Percentiles rank a stretch among this genome's conserved stretches.
These are phyloP conservation scores for Syngnathus scovelli DNA, from an alignment of 2,113 vertebrate species.

Conservation along the genomic window DNA sequence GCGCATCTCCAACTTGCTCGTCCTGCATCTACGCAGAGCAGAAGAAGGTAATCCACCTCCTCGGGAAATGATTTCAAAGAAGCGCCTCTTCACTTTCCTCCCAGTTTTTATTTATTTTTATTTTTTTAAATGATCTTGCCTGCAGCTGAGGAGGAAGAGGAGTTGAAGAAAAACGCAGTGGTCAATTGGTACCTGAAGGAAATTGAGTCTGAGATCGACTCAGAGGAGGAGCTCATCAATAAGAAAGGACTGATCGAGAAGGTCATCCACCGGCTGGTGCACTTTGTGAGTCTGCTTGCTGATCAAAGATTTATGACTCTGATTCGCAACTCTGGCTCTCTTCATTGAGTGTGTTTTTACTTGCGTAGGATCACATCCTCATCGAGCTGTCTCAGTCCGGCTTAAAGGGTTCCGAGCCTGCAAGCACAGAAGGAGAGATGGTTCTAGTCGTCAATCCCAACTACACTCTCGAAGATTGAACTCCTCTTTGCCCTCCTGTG, in stretches of 20 bases:
- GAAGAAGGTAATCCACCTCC: conserved; percentile 78
- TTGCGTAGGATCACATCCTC: conserved; percentile 90
- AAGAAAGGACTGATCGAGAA: conserved; percentile 92
- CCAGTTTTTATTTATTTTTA: neutral
- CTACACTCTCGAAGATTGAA: conserved; percentile 88
- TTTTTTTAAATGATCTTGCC: neutral
- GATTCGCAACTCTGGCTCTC: neutral
- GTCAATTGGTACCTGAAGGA: conserved; percentile 98
- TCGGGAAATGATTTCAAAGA: neutral
- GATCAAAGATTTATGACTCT: neutral
- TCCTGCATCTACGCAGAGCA: conserved; percentile 84
- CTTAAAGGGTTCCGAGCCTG: conserved; percentile 74
- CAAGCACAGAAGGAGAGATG: conserved; percentile 71
- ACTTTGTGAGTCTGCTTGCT: conserved; percentile 77
- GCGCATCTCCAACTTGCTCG: conserved; percentile 91
- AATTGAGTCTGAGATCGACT: conserved; percentile 95
- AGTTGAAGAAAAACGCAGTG: conserved; percentile 85
- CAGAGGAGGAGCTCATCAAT: conserved; percentile 89
- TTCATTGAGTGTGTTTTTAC: neutral
- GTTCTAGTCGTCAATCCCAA: conserved; percentile 96
- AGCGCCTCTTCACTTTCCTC: neutral
- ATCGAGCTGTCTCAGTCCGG: conserved; percentile 87
- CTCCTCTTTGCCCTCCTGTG: neutral
- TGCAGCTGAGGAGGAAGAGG: conserved; percentile 83
- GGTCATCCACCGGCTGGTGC: conserved; percentile 88